phyloP scores from a whole-genome alignment of 2,888 invertebrate genomes.

The Spodoptera littoralis region DNA sequence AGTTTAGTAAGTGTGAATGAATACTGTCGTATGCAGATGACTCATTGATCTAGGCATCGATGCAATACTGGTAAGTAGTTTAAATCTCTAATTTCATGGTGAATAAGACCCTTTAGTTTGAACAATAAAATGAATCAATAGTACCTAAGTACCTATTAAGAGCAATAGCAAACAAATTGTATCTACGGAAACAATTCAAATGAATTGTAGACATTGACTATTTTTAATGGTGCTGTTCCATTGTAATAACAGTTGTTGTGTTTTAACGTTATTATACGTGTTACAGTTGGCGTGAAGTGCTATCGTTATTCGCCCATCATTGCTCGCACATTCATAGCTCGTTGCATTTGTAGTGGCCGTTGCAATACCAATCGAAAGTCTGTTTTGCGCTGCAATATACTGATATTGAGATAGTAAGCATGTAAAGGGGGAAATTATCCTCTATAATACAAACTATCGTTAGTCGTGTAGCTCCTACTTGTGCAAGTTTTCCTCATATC shows the following conservation, averaged over 20 bases:
- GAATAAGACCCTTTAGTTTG: no score
- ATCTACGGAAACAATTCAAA: slow-evolving; percentile 6
- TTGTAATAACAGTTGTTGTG: slow-evolving; percentile 34
- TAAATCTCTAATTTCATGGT: no score
- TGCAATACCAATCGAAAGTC: slow-evolving; percentile 36
- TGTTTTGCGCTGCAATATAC: slow-evolving; percentile 20
- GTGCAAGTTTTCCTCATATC: slow-evolving; percentile 25
- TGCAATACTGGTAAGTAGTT: no score
- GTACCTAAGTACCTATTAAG: no score
- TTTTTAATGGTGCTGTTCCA: slow-evolving; percentile 23
- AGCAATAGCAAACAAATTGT: no score
- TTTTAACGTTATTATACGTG: slow-evolving; percentile 35
- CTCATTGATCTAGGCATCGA: no score
- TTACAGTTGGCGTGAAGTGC: slow-evolving; percentile 28
- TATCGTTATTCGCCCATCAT: slow-evolving; percentile 43
- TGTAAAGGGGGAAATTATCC: slow-evolving; percentile 29
- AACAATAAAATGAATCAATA: no score
- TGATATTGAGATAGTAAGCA: slow-evolving; percentile 24
- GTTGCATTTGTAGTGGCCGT: slow-evolving; percentile 34
- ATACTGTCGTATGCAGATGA: no score
- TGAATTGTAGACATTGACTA: background rate
- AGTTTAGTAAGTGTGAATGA: no score
- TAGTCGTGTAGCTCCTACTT: slow-evolving; percentile 9
- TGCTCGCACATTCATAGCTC: slow-evolving; percentile 42
- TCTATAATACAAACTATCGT: slow-evolving; percentile 15